Conservation (phyloP, 2,888 invertebrate species). For the Antitype chi region DNA sequence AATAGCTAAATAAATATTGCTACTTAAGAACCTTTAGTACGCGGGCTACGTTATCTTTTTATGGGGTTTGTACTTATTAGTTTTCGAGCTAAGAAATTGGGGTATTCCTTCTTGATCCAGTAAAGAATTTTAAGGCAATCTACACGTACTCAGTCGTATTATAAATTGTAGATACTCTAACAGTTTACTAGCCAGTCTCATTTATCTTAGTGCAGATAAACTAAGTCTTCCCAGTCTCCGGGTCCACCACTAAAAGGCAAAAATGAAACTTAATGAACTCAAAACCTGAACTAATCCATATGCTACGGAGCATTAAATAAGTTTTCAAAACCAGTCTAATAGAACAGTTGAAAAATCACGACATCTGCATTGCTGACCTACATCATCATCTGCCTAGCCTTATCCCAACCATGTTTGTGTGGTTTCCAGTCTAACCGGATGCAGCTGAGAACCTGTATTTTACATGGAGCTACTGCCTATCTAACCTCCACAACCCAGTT, state of each 20-base stretch:
- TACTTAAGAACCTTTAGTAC: slow-evolving; percentile 81
- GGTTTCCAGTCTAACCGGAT: no score
- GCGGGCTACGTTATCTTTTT: slow-evolving; percentile 73
- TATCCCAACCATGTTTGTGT: no score
- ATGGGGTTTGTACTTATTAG: slow-evolving; percentile 69
- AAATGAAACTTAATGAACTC: background rate
- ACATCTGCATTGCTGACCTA: no score
- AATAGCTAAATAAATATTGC: slow-evolving; percentile 89
- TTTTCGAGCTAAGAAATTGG: slow-evolving; percentile 61
- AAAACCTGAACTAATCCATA: background rate
- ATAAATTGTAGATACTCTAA: slow-evolving; percentile 10
- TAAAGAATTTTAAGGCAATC: slow-evolving; percentile 28
- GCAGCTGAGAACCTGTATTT: no score
- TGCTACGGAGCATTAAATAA: background rate
- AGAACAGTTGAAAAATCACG: background rate
- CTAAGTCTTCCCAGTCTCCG: no score
- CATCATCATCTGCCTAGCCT: no score
- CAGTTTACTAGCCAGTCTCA: background rate
- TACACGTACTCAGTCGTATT: slow-evolving; percentile 33
- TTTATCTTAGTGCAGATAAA: background rate
- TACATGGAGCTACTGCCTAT: no score
- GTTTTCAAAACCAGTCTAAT: background rate
- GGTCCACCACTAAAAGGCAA: background rate
- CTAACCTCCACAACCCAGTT: no score
- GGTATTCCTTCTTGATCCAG: slow-evolving; percentile 36